Base-by-base conservation (phyloP, 2,113 vertebrate species). In the Buteo buteo region DNA sequence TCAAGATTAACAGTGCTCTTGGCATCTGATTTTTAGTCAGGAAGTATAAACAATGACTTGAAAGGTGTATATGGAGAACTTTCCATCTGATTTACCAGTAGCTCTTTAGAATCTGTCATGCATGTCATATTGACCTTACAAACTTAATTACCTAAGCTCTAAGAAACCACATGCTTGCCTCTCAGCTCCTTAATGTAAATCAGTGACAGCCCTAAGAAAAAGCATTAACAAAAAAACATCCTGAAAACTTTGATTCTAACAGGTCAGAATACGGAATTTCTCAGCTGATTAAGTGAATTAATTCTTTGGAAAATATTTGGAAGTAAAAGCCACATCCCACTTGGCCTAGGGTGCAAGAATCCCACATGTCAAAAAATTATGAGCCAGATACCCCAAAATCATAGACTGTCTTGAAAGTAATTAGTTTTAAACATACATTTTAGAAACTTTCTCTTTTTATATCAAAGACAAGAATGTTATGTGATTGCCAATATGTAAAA, bases 31-130 rank as follows among this genome's bases (percentile, higher is more conserved):
- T 96, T 96, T 94, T 40, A 92, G 86, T 62, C 83, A 96, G 95
- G 82, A 97, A 96, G 66, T 85, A 74, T 84, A 96, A 95, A 96
- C 90, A 96, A 84, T 82, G 47, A 82, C 90, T 95, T 85, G 87
- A 96, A 97, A 96, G 88, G 69, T 95, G 26, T 65, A 77, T 42
- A 50, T 79, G 58, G 34, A 93, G 52, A 90, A 78, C 72, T 79
- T 96, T 69, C 40, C 61, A 55, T 62, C 54, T 97, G 90, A 96
- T 96, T 95, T 97, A 85, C 55, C 77, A 86, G 95, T 81, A 84
- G 62, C 88, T 86, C 86, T 71, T 94, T 93, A 88, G 71, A 95
- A 93, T 86, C 92, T 94, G 71, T 93, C 13, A 32, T 88, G 94
- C 88, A 71, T 96, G 74, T 95, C 82, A 93, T 91, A 86, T 61